Conservation (phyloP, 2,888 invertebrate genomes). For the Dynastes maya region DNA sequence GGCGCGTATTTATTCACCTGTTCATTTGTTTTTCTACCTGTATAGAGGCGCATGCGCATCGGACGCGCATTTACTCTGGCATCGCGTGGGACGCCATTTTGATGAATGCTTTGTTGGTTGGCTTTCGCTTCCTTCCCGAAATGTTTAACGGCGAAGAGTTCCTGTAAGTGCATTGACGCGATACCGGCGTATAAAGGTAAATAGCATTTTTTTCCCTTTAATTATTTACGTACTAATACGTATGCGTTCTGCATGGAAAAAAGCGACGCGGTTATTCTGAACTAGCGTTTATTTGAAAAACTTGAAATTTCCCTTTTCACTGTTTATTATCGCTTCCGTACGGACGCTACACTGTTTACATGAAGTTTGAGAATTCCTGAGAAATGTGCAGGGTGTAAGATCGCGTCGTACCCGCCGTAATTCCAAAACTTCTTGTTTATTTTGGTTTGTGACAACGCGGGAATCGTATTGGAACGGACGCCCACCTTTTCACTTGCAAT, state of each 20-base stretch:
- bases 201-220: conserved; percentile 26
- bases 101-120: conserved; percentile 65
- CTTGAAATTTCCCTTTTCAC: conserved; percentile 38
- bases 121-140: conserved; percentile 47
- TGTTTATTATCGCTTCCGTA: conserved; percentile 18
- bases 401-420: conserved; percentile 38
- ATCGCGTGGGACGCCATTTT: conserved; percentile 70
- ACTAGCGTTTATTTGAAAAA: conserved; percentile 34
- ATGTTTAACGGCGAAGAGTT: conserved; percentile 48
- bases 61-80: conserved; percentile 42
- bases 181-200: conserved; percentile 47
- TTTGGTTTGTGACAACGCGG: conserved; percentile 65
- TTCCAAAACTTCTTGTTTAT: conserved; percentile 53
- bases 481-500: conserved; percentile 60
- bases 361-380: conserved; percentile 28
- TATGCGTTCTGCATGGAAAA: conserved; percentile 3
- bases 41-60: conserved; percentile 48
- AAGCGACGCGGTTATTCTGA: conserved; percentile 36
- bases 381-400: conserved; percentile 17
- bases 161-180: conserved; percentile 42
- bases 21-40: conserved; percentile 49
- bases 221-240: conserved; percentile 13
- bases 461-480: conserved; percentile 63
- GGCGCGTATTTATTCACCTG: conserved; percentile 44
- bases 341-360: conserved; percentile 36